These are phyloP conservation scores for Rafetus swinhoei DNA, from an alignment of 2,113 vertebrate species.

Conservation along the genomic window DNA sequence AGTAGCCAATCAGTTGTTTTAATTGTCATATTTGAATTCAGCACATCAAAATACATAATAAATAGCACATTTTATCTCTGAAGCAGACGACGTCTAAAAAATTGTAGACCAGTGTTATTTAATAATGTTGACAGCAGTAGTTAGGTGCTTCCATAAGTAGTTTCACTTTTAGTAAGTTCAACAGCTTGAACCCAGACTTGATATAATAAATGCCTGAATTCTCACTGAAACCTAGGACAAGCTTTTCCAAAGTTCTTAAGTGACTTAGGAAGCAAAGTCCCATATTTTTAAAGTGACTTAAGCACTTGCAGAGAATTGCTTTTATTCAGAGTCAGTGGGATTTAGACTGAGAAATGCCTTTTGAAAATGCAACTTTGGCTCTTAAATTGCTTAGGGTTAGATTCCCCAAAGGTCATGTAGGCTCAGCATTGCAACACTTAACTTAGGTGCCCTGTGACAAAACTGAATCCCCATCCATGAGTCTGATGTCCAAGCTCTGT, in stretches of 20 bases:
- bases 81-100: too few relatives aligned
- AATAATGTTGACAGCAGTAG: conserved; percentile 49
- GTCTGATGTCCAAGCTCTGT: background rate
- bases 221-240: background rate
- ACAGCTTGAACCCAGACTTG: conserved; percentile 15
- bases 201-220: background rate
- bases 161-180: conserved; percentile 38
- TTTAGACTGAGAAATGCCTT: background rate
- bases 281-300: background rate
- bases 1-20: too few relatives aligned
- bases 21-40: too few relatives aligned
- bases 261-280: background rate
- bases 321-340: background rate
- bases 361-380: background rate
- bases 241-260: conserved; percentile 10
- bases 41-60: too few relatives aligned
- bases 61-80: too few relatives aligned
- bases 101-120: too few relatives aligned
- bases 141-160: conserved; percentile 7
- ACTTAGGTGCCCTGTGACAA: background rate
- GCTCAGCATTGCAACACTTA: background rate
- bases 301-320: background rate
- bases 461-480: background rate
- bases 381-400: background rate
- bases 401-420: background rate